These are phyloP conservation scores for Lepus timidus DNA, from an alignment of 2,113 vertebrate genomes.

Conservation along the genomic window DNA sequence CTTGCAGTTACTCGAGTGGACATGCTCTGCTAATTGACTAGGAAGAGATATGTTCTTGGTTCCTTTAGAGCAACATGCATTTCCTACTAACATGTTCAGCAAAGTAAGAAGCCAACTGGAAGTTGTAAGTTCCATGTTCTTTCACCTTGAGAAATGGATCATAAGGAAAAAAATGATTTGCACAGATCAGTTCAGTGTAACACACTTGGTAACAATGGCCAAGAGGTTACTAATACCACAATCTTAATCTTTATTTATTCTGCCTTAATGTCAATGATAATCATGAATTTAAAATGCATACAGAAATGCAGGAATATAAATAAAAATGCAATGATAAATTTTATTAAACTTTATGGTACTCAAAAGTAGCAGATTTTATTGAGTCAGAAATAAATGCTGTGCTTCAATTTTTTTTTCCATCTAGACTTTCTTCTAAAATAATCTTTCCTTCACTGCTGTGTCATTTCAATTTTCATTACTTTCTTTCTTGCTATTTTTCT, in stretches of 20 bases:
- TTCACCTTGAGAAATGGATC: neutral
- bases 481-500: neutral
- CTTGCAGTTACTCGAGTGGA: neutral
- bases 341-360: neutral
- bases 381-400: neutral
- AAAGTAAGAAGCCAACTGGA: neutral
- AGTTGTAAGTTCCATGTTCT: neutral
- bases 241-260: neutral
- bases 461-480: neutral
- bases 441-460: neutral
- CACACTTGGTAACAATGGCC: neutral
- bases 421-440: neutral
- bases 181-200: neutral
- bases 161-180: neutral
- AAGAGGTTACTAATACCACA: neutral
- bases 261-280: neutral
- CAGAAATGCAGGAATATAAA: neutral
- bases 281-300: neutral
- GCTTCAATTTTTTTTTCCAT: neutral
- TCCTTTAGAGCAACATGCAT: neutral
- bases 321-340: neutral
- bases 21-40: constrained; percentile 51
- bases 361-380: neutral
- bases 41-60: neutral
- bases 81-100: neutral